phyloP scores from a whole-genome alignment of 2,113 vertebrate genomes.

The Callipepla squamata region DNA sequence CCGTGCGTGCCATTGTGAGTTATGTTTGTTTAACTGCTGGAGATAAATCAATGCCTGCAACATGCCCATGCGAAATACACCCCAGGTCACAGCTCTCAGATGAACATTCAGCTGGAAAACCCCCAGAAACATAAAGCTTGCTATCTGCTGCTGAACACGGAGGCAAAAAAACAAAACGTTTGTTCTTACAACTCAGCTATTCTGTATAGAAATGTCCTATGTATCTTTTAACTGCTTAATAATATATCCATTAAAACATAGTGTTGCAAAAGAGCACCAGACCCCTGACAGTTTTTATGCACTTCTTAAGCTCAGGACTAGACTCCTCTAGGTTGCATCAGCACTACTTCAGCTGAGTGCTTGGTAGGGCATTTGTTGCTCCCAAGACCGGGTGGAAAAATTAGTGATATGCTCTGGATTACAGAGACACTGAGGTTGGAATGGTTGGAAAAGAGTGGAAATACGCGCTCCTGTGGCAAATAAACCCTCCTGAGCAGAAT shows the following conservation, averaged over 20 bases:
- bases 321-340: not conserved
- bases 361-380: not conserved
- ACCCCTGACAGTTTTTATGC: not conserved
- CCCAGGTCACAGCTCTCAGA: not conserved
- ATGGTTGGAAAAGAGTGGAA: not conserved
- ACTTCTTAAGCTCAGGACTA: not conserved
- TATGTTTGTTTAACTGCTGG: not conserved
- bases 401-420: not conserved
- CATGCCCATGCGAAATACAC: not conserved
- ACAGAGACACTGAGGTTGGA: not conserved
- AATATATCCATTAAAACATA: conserved; percentile 38
- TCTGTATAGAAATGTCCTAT: not conserved
- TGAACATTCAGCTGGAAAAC: not conserved
- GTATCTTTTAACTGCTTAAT: not conserved
- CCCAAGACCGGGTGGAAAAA: not conserved
- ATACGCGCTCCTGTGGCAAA: not conserved
- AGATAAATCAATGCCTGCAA: not conserved
- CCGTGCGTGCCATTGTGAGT: not conserved
- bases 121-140: not conserved
- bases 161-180: not conserved
- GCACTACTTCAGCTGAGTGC: not conserved
- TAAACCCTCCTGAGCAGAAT: not conserved
- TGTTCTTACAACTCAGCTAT: not conserved
- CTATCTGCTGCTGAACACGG: conserved; percentile 22
- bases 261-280: not conserved